Evolutionary conservation across 2,113 vertebrate genomes (phyloP), one percentile per base, ranked within the genome.

Genomic region (Reinhardtius hippoglossoides): DNA sequence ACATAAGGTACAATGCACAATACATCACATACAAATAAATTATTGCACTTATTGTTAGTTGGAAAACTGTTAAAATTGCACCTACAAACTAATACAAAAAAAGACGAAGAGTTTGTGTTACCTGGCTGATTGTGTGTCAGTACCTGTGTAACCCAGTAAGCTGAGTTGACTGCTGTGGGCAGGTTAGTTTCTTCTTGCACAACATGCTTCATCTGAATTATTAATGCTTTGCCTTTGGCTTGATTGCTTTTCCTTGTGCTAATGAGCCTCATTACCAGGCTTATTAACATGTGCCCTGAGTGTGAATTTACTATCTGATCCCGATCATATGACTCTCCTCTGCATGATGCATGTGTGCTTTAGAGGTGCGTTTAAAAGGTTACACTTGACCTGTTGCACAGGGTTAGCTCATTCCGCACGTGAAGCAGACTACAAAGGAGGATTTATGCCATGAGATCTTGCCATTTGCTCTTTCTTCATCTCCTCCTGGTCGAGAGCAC

Each of bases 221-320:
- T 94, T 92, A 84, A 95, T 92, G 58, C 61, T 12, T 70, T 56
- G 85, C 90, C 76, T 78, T 92, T 89, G 82, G 91, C 87, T 89
- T 80, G 80, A 93, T 94, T 92, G 91, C 92, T 91, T 94, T 90
- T 87, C 87, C 73, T 83, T 87, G 86, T 92, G 83, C 71, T 94
- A 95, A 95, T 92, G 93, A 93, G 90, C 70, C 92, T 94, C 92
- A 93, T 95, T 95, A 94, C 91, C 83, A 87, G 78, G 40, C 79
- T 76, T 93, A 87, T 92, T 94, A 93, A 84, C 87, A 92, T 74
- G 87, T 67, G 62, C 69, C 48, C 67, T 73, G 70, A 83, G 83
- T 86, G 87, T 83, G 50, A 85, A 69, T 10, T 67, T 71, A 88
- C 73, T 82, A 85, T 83, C 86, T 60, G 90, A 91, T 91, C 62